Evolutionary conservation across 2,888 invertebrate genomes (phyloP).

Genomic region (Ectobius pallidus): DNA sequence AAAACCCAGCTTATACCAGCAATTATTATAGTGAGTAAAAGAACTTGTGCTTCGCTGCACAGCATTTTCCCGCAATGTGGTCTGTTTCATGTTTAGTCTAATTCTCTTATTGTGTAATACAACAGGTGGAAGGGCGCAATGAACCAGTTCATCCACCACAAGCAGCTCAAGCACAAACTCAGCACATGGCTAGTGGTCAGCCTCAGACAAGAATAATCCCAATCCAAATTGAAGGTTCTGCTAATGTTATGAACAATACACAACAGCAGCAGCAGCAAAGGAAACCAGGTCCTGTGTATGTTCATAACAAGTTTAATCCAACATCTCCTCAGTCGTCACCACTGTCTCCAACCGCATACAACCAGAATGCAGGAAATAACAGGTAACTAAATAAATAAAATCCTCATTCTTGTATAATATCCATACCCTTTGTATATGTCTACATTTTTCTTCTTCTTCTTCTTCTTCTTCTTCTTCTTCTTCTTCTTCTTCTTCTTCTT

Average conservation of each 20-base stretch:
- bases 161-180: conserved; percentile 43
- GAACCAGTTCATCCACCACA: conserved; percentile 31
- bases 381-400: too few relatives aligned
- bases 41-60: too few relatives aligned
- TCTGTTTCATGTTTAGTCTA: too few relatives aligned
- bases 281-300: conserved; percentile 45
- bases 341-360: conserved; percentile 28
- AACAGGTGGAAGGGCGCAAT: conserved; percentile 40
- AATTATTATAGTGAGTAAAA: too few relatives aligned
- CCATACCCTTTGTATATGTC: too few relatives aligned
- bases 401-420: too few relatives aligned
- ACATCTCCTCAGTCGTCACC: conserved; percentile 37
- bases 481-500: too few relatives aligned
- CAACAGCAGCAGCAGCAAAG: conserved; percentile 50
- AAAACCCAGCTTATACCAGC: too few relatives aligned
- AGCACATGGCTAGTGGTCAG: not conserved
- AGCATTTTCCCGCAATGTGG: too few relatives aligned
- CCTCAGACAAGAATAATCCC: conserved; percentile 63
- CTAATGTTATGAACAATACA: conserved; percentile 24
- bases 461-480: too few relatives aligned
- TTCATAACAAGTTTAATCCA: conserved; percentile 46
- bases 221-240: conserved; percentile 60
- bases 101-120: too few relatives aligned
- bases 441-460: too few relatives aligned
- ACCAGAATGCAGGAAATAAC: not conserved